A percentile compares a stretch with the other conserved stretches of the same genome.
These are phyloP conservation scores for Mungos mungo DNA, from an alignment of 2,113 vertebrate genomes.

Conservation along the genomic window DNA sequence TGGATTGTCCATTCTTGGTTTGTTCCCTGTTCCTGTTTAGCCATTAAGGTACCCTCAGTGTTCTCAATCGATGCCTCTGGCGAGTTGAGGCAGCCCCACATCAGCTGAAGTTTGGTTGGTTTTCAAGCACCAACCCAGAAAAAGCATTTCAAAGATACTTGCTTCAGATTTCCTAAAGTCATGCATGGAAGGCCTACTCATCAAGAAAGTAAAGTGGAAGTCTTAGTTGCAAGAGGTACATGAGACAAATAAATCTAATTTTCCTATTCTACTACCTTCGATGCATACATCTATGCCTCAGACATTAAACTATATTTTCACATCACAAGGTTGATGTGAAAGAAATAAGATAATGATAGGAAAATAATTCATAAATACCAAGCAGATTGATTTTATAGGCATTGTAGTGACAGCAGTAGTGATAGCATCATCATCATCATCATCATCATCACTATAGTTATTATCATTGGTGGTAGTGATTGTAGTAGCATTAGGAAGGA, in stretches of 20 bases:
- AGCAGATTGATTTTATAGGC: neutral
- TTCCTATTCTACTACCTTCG: neutral
- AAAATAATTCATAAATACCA: slow-evolving; percentile 4
- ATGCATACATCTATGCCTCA: neutral
- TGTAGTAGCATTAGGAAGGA: neutral
- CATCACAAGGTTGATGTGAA: neutral
- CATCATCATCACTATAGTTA: neutral
- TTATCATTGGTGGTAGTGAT: neutral
- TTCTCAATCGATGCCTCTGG: neutral
- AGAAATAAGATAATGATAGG: neutral
- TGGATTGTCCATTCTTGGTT: neutral
- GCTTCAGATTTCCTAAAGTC: neutral
- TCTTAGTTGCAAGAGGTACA: neutral
- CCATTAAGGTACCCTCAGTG: neutral
- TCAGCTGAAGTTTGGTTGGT: neutral
- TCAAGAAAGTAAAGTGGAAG: neutral
- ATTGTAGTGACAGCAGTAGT: neutral
- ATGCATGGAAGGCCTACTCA: neutral
- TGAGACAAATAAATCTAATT: neutral
- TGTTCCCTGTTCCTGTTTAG: neutral
- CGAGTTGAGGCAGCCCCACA: neutral
- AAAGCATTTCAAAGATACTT: neutral
- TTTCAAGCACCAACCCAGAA: neutral
- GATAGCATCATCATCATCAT: neutral
- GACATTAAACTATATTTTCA: neutral